Evolutionary conservation across 2,888 invertebrate genomes (phyloP).

Genomic region (Monochamus alternatus): DNA sequence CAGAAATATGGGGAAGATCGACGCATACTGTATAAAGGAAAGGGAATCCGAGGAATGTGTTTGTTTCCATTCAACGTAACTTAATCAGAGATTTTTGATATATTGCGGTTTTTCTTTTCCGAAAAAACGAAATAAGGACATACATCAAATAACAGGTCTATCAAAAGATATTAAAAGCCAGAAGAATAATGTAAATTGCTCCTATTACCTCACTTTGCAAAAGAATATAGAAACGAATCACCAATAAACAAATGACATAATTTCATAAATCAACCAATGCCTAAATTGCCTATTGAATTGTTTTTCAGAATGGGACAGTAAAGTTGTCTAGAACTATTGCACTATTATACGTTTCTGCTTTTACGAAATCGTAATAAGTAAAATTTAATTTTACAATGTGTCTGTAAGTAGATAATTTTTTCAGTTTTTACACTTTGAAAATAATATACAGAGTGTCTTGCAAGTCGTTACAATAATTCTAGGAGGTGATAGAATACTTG

Average conservation of each 20-base stretch:
- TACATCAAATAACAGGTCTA: slow-evolving; percentile 9
- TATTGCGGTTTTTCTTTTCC: background rate
- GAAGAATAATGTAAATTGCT: background rate
- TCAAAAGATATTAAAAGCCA: slow-evolving; percentile 1
- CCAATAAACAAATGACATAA: background rate
- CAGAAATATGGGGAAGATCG: background rate
- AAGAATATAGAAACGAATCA: background rate
- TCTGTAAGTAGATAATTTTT: too few species aligned
- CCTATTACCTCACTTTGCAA: background rate
- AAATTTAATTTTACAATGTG: too few species aligned
- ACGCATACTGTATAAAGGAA: background rate
- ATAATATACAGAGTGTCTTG: too few species aligned
- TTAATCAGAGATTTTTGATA: slow-evolving; percentile 8
- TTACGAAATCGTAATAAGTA: too few species aligned
- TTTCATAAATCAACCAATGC: background rate
- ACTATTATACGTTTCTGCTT: too few species aligned
- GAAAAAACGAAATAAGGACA: background rate
- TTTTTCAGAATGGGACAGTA: too few species aligned
- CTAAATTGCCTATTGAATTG: background rate
- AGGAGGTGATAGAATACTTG: too few species aligned
- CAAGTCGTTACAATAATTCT: too few species aligned
- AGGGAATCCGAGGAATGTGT: background rate
- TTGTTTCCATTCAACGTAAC: slow-evolving; percentile 4
- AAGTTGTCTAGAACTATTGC: too few species aligned
- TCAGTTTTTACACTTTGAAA: too few species aligned